A percentile compares a stretch with the other conserved stretches of the same genome.
These are phyloP conservation scores for Lepus oiostolus DNA, from an alignment of 2,797 vertebrate genomes.

Conservation along the genomic window DNA sequence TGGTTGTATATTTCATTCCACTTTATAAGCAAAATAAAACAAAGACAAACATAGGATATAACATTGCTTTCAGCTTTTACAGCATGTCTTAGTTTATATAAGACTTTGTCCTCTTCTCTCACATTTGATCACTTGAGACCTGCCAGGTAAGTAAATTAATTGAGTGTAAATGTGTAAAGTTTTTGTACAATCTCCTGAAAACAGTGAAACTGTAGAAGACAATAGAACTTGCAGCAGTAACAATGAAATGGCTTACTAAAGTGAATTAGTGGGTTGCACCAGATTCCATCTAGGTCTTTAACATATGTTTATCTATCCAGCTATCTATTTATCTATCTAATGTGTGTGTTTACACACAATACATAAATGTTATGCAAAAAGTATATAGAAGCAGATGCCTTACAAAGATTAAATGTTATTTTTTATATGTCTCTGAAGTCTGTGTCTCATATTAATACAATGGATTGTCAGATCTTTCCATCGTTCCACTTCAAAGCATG, in stretches of 20 bases:
- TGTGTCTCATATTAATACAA: slow-evolving; percentile 89
- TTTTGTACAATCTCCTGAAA: slow-evolving; percentile 46
- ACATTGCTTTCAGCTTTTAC: background rate
- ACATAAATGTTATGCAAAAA: slow-evolving; percentile 83
- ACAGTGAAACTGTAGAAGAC: slow-evolving; percentile 48
- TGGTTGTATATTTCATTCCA: background rate
- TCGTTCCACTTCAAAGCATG: slow-evolving; percentile 92
- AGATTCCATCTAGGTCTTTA: slow-evolving; percentile 77
- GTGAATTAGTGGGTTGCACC: slow-evolving; percentile 55
- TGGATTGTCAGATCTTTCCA: slow-evolving; percentile 89
- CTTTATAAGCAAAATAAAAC: slow-evolving; percentile 51
- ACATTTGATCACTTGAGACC: background rate
- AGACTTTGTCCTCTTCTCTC: background rate
- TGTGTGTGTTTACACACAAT: slow-evolving; percentile 84
- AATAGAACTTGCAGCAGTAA: slow-evolving; percentile 56
- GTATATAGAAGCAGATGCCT: slow-evolving; percentile 86
- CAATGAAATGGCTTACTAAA: slow-evolving; percentile 67
- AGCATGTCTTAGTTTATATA: background rate
- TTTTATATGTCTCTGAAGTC: slow-evolving; percentile 88
- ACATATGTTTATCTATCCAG: slow-evolving; percentile 81
- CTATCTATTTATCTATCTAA: slow-evolving; percentile 85
- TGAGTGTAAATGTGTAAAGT: background rate
- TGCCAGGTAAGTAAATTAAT: slow-evolving; percentile 29
- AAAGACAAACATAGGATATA: background rate
- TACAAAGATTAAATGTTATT: slow-evolving; percentile 88